Evolutionary conservation across 2,888 invertebrate species (phyloP).

Genomic region (Stenichneumon culpator): DNA sequence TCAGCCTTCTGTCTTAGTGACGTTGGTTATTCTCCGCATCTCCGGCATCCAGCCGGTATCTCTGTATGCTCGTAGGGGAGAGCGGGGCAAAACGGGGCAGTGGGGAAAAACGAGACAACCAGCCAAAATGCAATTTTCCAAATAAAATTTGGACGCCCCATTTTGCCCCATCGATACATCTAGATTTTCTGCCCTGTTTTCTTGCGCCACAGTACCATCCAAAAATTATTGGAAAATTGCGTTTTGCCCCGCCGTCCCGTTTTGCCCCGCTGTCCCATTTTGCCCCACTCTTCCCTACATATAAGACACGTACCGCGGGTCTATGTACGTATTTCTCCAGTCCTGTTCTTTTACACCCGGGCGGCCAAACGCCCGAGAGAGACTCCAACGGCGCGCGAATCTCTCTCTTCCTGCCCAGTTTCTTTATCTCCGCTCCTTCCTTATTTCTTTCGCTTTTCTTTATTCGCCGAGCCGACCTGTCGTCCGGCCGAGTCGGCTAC

Average conservation of each 20-base stretch:
- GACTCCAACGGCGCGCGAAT: constrained; percentile 56
- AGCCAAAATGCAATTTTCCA: too few relatives aligned
- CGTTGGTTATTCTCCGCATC: constrained; percentile 34
- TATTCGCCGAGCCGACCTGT: constrained; percentile 22
- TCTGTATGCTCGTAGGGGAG: constrained; percentile 29
- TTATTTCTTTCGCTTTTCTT: constrained; percentile 27
- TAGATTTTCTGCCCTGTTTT: too few relatives aligned
- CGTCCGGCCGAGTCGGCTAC: constrained; percentile 63
- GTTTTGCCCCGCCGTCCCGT: too few relatives aligned
- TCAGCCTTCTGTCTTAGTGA: constrained; percentile 29
- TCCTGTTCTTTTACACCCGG: constrained; percentile 52
- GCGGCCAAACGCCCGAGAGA: constrained; percentile 35
- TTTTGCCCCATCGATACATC: too few relatives aligned
- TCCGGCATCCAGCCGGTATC: neutral
- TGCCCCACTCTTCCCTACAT: too few relatives aligned
- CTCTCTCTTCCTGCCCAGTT: constrained; percentile 58
- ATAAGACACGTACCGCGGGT: neutral
- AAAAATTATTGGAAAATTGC: too few relatives aligned
- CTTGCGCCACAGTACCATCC: too few relatives aligned
- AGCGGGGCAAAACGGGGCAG: too few relatives aligned
- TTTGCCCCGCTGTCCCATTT: too few relatives aligned
- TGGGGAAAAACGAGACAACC: too few relatives aligned
- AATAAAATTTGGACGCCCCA: too few relatives aligned
- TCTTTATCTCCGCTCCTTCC: constrained; percentile 56
- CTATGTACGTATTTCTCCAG: constrained; percentile 33